phyloP scores from a whole-genome alignment of 2,888 invertebrate species.

The Odontomyia ornata region DNA sequence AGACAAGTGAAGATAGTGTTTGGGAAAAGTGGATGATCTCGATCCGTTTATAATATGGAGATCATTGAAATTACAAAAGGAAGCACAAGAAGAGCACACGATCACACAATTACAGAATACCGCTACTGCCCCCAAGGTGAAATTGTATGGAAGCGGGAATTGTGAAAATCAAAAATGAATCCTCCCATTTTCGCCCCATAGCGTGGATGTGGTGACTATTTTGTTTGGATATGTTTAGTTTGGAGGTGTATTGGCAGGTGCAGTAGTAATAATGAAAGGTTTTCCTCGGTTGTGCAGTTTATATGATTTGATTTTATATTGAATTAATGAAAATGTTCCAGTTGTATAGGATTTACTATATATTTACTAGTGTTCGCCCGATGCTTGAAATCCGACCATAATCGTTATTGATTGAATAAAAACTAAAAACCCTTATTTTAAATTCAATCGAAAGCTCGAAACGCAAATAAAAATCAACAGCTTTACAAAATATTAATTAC shows the following conservation, averaged over 20 bases:
- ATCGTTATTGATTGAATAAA: too few relatives aligned
- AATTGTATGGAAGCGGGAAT: constrained; percentile 1
- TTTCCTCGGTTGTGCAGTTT: too few relatives aligned
- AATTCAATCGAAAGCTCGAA: too few relatives aligned
- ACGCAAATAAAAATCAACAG: too few relatives aligned
- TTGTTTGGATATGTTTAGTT: neutral
- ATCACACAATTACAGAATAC: constrained; percentile 34
- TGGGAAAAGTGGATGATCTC: constrained; percentile 6
- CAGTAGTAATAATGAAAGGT: neutral
- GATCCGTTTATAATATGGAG: constrained; percentile 10
- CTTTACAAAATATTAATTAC: too few relatives aligned
- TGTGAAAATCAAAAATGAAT: constrained; percentile 3
- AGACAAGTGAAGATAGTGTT: constrained; percentile 20
- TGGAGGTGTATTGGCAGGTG: constrained; percentile 33
- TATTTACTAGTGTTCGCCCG: too few relatives aligned
- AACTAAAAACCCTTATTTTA: too few relatives aligned
- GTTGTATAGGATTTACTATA: too few relatives aligned
- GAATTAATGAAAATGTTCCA: too few relatives aligned
- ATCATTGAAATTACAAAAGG: constrained; percentile 22
- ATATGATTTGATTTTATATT: too few relatives aligned
- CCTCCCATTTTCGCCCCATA: constrained; percentile 3
- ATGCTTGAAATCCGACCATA: too few relatives aligned
- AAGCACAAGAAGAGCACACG: constrained; percentile 19
- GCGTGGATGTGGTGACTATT: neutral
- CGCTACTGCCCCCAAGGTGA: constrained; percentile 19